Evolutionary conservation across 2,113 vertebrate species (phyloP), one percentile per base, ranked within the genome.

Genomic region (Pavo muticus): DNA sequence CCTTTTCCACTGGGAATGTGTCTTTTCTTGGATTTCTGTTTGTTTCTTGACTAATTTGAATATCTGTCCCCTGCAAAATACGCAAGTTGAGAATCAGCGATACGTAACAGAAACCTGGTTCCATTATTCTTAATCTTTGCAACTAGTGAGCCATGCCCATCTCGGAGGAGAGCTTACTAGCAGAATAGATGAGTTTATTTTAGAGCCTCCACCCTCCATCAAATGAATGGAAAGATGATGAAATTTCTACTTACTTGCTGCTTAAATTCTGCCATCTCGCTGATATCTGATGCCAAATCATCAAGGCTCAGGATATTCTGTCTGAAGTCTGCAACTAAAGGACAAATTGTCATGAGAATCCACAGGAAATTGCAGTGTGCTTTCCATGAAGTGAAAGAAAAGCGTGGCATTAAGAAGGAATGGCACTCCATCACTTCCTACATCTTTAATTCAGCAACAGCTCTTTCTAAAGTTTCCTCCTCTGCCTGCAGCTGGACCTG

Each of bases 291-390:
- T 19, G 65, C 95, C 78, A 99, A 70, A 47, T 99, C 98, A 27
- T 99, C 98, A 24, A 99, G 93, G 39, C 98, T 98, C 96, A 99
- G 93, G 67, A 99, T 67, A 35, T 99, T 99, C 30, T 98, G 71
- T 85, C 97, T 97, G 91, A 99, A 99, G 45, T 97, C 99, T 99
- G 87, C 64, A 91, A 97, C 42, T 12, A 52, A 80, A 93, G 24
- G 52, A 67, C 13, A 42, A 27, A 39, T 6, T 0, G 1, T 2
- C 7, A 7, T 14, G 11, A 77, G 47, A 76, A 60, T n/a, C 19
- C 32, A 52, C 47, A 45, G 13, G 16, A n/a, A 74, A 77, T 50
- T 16, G 48, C 25, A 23, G 7, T 6, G n/a, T 0, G 0, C 6
- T 47, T 73, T 42, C 45, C 32, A 2, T 4, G n/a, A 69, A 82